A percentile compares a stretch with the other conserved stretches of the same genome.
Conservation (phyloP, 2,888 invertebrate genomes). For the Hoplodrina blanda region DNA sequence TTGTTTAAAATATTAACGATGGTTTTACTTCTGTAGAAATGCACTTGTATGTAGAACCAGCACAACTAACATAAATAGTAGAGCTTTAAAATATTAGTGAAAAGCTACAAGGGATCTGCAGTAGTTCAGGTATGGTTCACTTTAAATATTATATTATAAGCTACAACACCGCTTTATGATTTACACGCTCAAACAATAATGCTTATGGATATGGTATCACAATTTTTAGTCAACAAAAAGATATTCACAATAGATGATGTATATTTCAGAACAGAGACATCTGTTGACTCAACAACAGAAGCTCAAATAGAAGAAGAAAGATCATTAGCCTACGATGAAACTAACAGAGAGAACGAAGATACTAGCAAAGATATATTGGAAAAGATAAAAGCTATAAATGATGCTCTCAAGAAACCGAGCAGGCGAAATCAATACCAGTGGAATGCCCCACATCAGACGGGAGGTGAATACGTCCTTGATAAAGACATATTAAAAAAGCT, state of each 20-base stretch:
- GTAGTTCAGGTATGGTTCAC: slow-evolving; percentile 85
- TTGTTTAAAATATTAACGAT: slow-evolving; percentile 48
- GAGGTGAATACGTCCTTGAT: slow-evolving; percentile 76
- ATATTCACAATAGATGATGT: slow-evolving; percentile 55
- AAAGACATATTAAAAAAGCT: slow-evolving; percentile 82
- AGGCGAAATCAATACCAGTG: slow-evolving; percentile 74
- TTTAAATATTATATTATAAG: slow-evolving; percentile 69
- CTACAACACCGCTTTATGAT: slow-evolving; percentile 72
- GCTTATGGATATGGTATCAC: slow-evolving; percentile 65
- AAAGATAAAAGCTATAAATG: slow-evolving; percentile 90
- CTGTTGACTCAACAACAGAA: slow-evolving; percentile 54
- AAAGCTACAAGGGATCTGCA: slow-evolving; percentile 60
- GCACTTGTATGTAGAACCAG: slow-evolving; percentile 60
- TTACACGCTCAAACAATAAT: slow-evolving; percentile 67
- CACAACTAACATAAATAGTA: slow-evolving; percentile 74
- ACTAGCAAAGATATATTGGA: slow-evolving; percentile 86
- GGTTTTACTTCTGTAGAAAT: slow-evolving; percentile 44
- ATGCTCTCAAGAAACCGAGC: slow-evolving; percentile 80
- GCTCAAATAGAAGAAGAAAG: slow-evolving; percentile 64
- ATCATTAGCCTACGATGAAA: slow-evolving; percentile 72
- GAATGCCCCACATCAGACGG: slow-evolving; percentile 73
- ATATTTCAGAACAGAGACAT: slow-evolving; percentile 72
- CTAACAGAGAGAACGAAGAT: slow-evolving; percentile 65
- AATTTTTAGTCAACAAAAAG: slow-evolving; percentile 19
- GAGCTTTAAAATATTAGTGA: slow-evolving; percentile 66